Evolutionary conservation across 2,113 vertebrate genomes (phyloP).

Genomic region (Pheucticus melanocephalus): DNA sequence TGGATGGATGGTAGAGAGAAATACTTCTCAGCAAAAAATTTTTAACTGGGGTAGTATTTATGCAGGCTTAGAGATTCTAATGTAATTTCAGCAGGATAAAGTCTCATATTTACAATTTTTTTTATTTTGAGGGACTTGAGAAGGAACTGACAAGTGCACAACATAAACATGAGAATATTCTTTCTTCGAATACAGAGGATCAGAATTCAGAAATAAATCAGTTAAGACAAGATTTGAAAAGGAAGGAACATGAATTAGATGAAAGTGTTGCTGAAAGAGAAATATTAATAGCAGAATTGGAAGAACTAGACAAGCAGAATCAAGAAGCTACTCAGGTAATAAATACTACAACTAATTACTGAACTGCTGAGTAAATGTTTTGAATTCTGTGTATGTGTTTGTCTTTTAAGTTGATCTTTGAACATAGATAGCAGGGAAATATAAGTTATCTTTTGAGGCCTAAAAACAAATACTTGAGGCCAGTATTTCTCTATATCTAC

Average conservation of each 20-base stretch:
- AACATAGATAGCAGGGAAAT: not conserved
- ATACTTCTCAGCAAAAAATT: not conserved
- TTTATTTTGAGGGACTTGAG: conserved; percentile 57
- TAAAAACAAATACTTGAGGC: not conserved
- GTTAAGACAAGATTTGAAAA: conserved; percentile 78
- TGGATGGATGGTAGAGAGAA: not conserved
- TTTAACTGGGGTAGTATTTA: not conserved
- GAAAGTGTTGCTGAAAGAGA: conserved; percentile 81
- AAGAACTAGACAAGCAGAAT: conserved; percentile 93
- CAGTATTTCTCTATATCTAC: not conserved
- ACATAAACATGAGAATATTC: conserved; percentile 40
- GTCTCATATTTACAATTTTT: not conserved
- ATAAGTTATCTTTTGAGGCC: not conserved
- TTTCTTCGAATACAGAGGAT: conserved; percentile 19
- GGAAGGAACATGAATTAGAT: conserved; percentile 75
- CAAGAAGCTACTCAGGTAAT: conserved; percentile 92
- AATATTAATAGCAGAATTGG: conserved; percentile 81
- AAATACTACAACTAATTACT: not conserved
- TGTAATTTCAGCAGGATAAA: not conserved
- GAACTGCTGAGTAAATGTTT: not conserved
- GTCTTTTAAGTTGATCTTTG: not conserved
- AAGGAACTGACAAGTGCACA: conserved; percentile 48
- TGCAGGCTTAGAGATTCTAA: not conserved
- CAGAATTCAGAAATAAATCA: conserved; percentile 64
- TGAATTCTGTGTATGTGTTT: not conserved